Conservation (phyloP, 2,113 vertebrate genomes). For the Burhinus bistriatus region DNA sequence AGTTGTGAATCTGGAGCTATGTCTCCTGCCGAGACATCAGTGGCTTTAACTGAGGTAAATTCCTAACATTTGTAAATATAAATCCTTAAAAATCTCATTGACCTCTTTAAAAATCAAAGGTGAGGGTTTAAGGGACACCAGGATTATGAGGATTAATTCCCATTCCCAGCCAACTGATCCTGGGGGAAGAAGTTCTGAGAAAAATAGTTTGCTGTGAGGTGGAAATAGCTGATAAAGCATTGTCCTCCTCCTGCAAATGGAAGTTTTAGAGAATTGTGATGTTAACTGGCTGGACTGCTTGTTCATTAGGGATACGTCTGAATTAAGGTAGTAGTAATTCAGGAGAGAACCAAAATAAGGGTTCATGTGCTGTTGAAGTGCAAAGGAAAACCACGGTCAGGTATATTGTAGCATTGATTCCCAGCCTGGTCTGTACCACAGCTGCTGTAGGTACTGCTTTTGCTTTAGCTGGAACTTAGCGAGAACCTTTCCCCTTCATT, state of each 20-base stretch:
- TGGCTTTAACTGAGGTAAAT: conserved; percentile 36
- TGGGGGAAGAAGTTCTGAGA: conserved; percentile 3
- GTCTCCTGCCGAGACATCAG: background rate
- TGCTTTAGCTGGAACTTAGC: background rate
- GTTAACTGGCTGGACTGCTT: background rate
- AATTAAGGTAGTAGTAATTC: background rate
- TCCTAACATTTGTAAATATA: conserved; percentile 44
- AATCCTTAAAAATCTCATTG: conserved; percentile 56
- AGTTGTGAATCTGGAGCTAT: background rate
- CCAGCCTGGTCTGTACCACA: background rate
- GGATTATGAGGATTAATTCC: conserved; percentile 68
- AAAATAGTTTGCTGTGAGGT: conserved; percentile 2
- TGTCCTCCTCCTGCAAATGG: background rate
- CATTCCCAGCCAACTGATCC: conserved; percentile 43
- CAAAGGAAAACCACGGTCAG: background rate
- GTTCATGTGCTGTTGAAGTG: background rate
- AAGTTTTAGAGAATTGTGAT: background rate
- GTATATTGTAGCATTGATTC: background rate
- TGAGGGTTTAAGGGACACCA: conserved; percentile 45
- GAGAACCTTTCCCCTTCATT: background rate
- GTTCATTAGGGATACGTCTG: background rate
- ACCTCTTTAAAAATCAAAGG: conserved; percentile 58
- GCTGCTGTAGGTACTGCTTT: background rate
- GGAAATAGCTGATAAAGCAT: background rate
- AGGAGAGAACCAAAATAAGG: background rate